phyloP scores from a whole-genome alignment of 2,888 invertebrate species.

The Apeira syringaria region DNA sequence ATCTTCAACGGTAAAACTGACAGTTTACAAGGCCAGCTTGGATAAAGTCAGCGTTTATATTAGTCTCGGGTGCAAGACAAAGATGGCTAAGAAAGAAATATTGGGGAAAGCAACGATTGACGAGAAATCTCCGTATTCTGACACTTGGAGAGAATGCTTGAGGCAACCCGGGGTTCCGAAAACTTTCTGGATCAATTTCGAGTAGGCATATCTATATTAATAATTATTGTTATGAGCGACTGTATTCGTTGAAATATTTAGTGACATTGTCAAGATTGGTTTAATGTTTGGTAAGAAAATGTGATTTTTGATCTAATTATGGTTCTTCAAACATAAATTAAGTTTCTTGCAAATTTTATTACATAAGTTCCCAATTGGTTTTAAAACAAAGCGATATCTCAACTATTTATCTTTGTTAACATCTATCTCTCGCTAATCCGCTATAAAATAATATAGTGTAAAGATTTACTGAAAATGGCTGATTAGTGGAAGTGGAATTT shows the following conservation, averaged over 20 bases:
- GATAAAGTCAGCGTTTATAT: conserved; percentile 86
- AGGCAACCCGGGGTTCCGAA: conserved; percentile 80
- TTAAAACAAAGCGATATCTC: too few relatives aligned
- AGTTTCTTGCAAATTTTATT: too few relatives aligned
- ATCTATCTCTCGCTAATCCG: too few relatives aligned
- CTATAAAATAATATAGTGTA: too few relatives aligned
- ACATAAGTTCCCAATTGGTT: too few relatives aligned
- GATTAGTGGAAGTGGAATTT: too few relatives aligned
- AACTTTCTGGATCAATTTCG: conserved; percentile 84
- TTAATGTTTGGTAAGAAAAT: too few relatives aligned
- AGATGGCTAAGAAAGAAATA: conserved; percentile 87
- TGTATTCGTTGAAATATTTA: neutral
- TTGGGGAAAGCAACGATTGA: conserved; percentile 87
- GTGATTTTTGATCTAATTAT: too few relatives aligned
- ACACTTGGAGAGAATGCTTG: conserved; percentile 85
- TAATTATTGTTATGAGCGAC: neutral
- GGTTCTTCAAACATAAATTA: too few relatives aligned
- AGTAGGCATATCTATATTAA: conserved; percentile 47
- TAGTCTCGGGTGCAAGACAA: conserved; percentile 86
- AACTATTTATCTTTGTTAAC: too few relatives aligned
- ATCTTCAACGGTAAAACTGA: conserved; percentile 84
- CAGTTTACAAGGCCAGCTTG: conserved; percentile 85
- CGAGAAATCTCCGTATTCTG: conserved; percentile 81
- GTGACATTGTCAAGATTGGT: neutral
- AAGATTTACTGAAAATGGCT: too few relatives aligned